These are phyloP conservation scores for Silurus glanis DNA, from an alignment of 2,113 vertebrate genomes.

Conservation along the genomic window DNA sequence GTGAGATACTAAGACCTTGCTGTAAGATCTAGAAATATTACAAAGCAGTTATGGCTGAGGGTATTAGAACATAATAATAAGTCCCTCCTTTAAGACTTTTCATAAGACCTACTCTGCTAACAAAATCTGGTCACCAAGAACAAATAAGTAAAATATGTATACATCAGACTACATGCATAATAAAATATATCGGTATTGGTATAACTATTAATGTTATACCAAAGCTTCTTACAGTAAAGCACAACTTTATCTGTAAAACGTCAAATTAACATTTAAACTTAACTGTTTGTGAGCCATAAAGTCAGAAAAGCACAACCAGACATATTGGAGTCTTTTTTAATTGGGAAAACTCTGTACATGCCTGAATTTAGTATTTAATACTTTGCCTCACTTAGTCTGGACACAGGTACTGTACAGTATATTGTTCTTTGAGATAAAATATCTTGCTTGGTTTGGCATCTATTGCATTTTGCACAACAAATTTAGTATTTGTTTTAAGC, in stretches of 20 bases:
- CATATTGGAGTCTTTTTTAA: not conserved
- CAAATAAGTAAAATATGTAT: not conserved
- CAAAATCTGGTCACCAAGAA: not conserved
- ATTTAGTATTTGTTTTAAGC: not conserved
- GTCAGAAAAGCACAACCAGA: not conserved
- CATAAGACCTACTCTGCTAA: not conserved
- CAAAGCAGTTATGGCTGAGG: slow-evolving; percentile 58
- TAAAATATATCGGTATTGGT: not conserved
- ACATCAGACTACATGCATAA: not conserved
- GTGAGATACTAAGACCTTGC: slow-evolving; percentile 24
- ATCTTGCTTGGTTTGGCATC: not conserved
- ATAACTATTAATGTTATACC: not conserved
- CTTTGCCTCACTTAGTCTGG: not conserved
- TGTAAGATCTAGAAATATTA: slow-evolving; percentile 54
- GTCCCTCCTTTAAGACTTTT: slow-evolving; percentile 51
- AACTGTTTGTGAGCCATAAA: not conserved
- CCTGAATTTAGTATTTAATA: not conserved
- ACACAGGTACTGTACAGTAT: not conserved
- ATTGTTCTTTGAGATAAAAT: not conserved
- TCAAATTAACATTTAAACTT: not conserved
- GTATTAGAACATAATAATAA: slow-evolving; percentile 54
- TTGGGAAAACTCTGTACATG: not conserved
- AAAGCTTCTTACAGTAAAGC: not conserved
- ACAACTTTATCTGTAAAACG: not conserved
- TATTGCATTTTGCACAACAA: not conserved